These are phyloP conservation scores for Temnopleurus reevesii DNA, from an alignment of 53 echinoderm and acorn worm genomes.

Conservation along the genomic window DNA sequence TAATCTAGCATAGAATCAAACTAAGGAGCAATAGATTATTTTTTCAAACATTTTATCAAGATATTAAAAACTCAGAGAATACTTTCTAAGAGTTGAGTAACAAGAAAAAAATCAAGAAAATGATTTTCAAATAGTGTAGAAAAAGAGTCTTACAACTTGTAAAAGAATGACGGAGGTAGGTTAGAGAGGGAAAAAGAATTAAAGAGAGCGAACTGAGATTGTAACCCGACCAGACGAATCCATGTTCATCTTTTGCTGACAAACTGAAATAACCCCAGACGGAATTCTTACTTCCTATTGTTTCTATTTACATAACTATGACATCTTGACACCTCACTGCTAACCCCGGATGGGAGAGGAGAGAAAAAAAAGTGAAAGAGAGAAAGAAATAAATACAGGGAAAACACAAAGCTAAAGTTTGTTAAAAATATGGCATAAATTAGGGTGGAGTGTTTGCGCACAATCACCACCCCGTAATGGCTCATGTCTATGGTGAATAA, in stretches of 20 bases:
- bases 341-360: neutral
- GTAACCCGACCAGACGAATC: neutral
- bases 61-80: no score
- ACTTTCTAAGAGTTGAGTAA: no score
- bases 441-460: conserved; percentile 61
- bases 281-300: neutral
- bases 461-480: conserved; percentile 59
- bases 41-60: no score
- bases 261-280: conserved; percentile 38
- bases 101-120: no score
- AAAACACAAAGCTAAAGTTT: conserved; percentile 41
- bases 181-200: neutral
- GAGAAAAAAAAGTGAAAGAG: neutral
- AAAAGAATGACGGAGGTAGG: neutral
- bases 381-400: neutral
- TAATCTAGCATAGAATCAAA: no score
- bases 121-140: no score
- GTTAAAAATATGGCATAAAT: conserved; percentile 62
- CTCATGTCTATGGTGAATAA: conserved; percentile 58
- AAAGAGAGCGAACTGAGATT: neutral
- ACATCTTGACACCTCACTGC: conserved; percentile 54
- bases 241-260: conserved; percentile 33
- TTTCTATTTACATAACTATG: conserved; percentile 44
- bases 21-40: no score
- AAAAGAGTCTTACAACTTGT: no score